Evolutionary conservation across 2,113 vertebrate genomes (phyloP).

Genomic region (Channa maculata): DNA sequence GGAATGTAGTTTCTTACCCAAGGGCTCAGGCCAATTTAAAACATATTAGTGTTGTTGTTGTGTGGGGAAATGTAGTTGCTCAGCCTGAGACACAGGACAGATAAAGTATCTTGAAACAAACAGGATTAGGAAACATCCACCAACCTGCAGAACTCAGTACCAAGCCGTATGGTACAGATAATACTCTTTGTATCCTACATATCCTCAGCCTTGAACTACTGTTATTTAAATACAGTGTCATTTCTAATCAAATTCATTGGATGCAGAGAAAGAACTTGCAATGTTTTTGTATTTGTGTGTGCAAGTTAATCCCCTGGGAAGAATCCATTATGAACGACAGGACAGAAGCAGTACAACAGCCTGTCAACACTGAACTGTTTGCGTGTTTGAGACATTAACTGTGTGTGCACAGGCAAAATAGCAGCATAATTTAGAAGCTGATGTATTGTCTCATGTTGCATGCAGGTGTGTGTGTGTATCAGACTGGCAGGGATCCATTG

Average conservation of each 20-base stretch:
- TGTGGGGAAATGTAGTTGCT: constrained; percentile 54
- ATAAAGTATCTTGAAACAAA: constrained; percentile 66
- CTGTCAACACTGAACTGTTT: constrained; percentile 62
- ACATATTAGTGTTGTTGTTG: constrained; percentile 66
- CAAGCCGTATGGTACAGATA: not conserved
- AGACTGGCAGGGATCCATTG: constrained; percentile 79
- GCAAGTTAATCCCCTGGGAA: constrained; percentile 47
- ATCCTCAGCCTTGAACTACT: constrained; percentile 38
- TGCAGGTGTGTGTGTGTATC: constrained; percentile 58
- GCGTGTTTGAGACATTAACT: constrained; percentile 43
- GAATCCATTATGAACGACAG: constrained; percentile 55
- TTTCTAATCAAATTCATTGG: constrained; percentile 50
- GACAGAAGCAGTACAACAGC: constrained; percentile 40
- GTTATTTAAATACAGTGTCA: constrained; percentile 49
- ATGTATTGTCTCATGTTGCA: constrained; percentile 44
- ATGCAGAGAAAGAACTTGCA: constrained; percentile 47
- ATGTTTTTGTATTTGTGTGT: constrained; percentile 53
- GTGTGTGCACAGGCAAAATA: constrained; percentile 55
- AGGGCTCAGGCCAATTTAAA: constrained; percentile 70
- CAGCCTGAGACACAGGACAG: constrained; percentile 43
- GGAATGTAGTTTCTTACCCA: constrained; percentile 47
- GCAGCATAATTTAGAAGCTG: constrained; percentile 53
- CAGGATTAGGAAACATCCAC: constrained; percentile 61
- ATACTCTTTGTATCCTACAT: constrained; percentile 29
- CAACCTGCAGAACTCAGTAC: constrained; percentile 26